phyloP scores from a whole-genome alignment of 2,888 invertebrate genomes.

The Perizoma affinitatum region DNA sequence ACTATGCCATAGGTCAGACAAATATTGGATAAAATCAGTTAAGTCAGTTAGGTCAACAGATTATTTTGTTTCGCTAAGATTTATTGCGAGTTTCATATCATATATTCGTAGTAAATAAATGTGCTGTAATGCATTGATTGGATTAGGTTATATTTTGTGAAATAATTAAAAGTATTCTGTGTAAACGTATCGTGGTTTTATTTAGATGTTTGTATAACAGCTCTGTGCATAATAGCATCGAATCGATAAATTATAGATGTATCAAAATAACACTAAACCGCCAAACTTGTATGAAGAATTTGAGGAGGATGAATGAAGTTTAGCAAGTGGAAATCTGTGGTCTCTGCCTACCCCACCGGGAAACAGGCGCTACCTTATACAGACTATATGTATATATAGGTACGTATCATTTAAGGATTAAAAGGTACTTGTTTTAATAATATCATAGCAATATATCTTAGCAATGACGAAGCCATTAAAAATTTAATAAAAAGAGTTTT shows the following conservation, averaged over 20 bases:
- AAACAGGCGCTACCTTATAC: no score
- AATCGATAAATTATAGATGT: not conserved
- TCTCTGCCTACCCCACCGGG: no score
- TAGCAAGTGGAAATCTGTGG: no score
- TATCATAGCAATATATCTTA: no score
- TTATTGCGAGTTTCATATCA: conserved; percentile 14
- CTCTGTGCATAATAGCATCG: not conserved
- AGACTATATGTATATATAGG: no score
- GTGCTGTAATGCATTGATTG: conserved; percentile 36
- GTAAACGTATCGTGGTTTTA: conserved; percentile 6
- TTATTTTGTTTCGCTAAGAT: conserved; percentile 11
- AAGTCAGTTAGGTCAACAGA: conserved; percentile 20
- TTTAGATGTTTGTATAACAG: conserved; percentile 9
- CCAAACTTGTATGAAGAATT: no score
- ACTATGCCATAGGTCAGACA: conserved; percentile 77
- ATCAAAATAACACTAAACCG: not conserved
- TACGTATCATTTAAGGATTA: no score
- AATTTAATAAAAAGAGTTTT: not conserved
- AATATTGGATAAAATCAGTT: conserved; percentile 46
- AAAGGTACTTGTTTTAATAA: no score
- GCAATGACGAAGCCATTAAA: no score
- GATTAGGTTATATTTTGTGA: conserved; percentile 12
- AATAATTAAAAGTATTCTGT: conserved; percentile 8
- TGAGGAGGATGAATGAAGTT: no score
- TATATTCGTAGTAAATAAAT: conserved; percentile 37